phyloP scores from a whole-genome alignment of 2,888 invertebrate species.

The Acrocyrtus sp. region DNA sequence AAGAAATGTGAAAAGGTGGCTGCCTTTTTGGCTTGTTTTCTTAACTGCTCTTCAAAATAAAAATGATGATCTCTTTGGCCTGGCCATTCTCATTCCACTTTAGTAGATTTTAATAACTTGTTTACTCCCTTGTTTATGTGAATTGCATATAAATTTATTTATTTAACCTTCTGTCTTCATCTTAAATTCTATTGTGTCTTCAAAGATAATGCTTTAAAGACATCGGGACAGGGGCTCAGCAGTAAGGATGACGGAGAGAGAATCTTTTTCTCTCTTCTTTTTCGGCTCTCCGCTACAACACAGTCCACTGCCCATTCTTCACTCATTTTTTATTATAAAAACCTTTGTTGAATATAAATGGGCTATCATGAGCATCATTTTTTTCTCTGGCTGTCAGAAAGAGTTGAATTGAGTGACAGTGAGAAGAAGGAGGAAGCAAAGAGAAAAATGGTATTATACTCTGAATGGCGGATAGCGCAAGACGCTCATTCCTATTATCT shows the following conservation, averaged over 20 bases:
- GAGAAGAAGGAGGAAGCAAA: slow-evolving; percentile 20
- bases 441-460: not conserved
- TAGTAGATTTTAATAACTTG: slow-evolving; percentile 44
- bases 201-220: not conserved
- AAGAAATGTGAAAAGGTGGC: not conserved
- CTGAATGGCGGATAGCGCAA: too few species aligned
- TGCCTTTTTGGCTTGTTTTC: not conserved
- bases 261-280: too few species aligned
- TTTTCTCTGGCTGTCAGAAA: slow-evolving; percentile 33
- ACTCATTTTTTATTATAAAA: slow-evolving; percentile 3
- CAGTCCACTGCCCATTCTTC: not conserved
- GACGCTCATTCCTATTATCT: not conserved
- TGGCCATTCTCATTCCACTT: not conserved
- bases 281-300: not conserved
- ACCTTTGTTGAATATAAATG: slow-evolving; percentile 46
- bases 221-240: too few species aligned
- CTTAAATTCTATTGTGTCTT: not conserved
- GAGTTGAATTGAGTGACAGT: slow-evolving; percentile 51
- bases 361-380: slow-evolving; percentile 28
- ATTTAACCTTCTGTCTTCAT: slow-evolving; percentile 14
- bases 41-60: too few species aligned
- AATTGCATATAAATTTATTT: slow-evolving; percentile 47
- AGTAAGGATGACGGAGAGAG: too few species aligned
- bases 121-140: slow-evolving; percentile 45
- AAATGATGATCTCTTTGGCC: not conserved